A percentile compares a stretch with the other conserved stretches of the same genome.
These are phyloP conservation scores for Spisula subtruncata DNA, from an alignment of 2,888 invertebrate genomes.

Conservation along the genomic window DNA sequence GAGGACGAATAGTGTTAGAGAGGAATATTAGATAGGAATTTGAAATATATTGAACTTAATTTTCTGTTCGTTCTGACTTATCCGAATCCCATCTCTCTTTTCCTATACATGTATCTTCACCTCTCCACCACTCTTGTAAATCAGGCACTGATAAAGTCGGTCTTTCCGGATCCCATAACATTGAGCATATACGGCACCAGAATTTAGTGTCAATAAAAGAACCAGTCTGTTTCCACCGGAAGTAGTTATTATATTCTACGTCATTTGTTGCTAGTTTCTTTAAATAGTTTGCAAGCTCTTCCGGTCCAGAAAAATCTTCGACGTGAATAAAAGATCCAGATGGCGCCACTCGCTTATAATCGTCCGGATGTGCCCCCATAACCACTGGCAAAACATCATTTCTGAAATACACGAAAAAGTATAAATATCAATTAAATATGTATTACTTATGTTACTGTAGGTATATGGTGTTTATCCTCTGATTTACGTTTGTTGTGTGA, in stretches of 20 bases:
- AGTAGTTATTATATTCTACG: slow-evolving; percentile 96
- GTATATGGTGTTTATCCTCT: too few species aligned
- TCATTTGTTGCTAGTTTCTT: slow-evolving; percentile 95
- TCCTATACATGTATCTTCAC: slow-evolving; percentile 51
- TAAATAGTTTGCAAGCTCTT: slow-evolving; percentile 95
- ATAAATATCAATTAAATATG: neutral
- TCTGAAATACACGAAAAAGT: slow-evolving; percentile 85
- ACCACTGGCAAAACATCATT: slow-evolving; percentile 96
- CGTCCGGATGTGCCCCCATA: slow-evolving; percentile 97
- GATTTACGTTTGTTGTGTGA: too few species aligned
- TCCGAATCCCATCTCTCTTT: slow-evolving; percentile 51
- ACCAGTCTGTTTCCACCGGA: slow-evolving; percentile 93
- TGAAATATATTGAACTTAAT: too few species aligned
- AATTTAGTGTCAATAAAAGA: slow-evolving; percentile 77
- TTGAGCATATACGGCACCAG: slow-evolving; percentile 78
- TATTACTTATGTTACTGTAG: too few species aligned
- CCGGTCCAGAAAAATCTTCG: slow-evolving; percentile 96
- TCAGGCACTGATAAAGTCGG: slow-evolving; percentile 90
- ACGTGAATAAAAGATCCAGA: slow-evolving; percentile 97
- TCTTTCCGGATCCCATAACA: slow-evolving; percentile 76
- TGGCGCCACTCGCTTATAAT: slow-evolving; percentile 95
- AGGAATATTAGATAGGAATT: too few species aligned
- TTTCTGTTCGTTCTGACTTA: neutral
- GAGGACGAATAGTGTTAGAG: too few species aligned
- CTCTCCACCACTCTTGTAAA: slow-evolving; percentile 96